Percentiles rank a stretch among this genome's conserved stretches.
phyloP scores from a whole-genome alignment of 2,888 invertebrate species.

The Cheilosia vernalis region DNA sequence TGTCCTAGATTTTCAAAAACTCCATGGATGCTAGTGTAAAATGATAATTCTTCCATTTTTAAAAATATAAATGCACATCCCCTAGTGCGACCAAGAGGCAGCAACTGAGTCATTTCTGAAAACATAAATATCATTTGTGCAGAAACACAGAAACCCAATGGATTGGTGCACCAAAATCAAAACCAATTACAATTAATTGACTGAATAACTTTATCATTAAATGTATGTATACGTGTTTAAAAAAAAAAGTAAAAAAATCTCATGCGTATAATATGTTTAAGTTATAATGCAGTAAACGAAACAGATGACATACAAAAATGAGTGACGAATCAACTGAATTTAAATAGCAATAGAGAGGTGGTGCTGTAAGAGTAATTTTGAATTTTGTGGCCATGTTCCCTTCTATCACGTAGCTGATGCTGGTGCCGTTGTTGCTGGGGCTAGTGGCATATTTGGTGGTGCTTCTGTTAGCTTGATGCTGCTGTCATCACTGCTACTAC shows the following conservation, averaged over 20 bases:
- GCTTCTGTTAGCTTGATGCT: conserved; percentile 43
- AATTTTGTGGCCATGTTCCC: conserved; percentile 4
- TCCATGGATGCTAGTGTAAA: background rate
- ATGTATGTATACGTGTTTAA: background rate
- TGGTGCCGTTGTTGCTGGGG: conserved; percentile 25
- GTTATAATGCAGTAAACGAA: conserved; percentile 42
- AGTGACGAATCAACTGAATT: conserved; percentile 35
- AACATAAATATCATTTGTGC: conserved; percentile 14
- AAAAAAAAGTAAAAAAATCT: conserved; percentile 12
- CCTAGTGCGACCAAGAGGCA: conserved; percentile 6
- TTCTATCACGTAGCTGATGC: conserved; percentile 67
- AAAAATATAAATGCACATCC: conserved; percentile 42
- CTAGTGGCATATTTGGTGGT: conserved; percentile 48
- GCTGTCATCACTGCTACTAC: conserved; percentile 50
- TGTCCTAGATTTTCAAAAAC: conserved; percentile 29
- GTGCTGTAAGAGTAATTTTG: conserved; percentile 27
- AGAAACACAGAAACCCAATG: background rate
- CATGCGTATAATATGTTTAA: conserved; percentile 14
- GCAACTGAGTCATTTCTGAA: conserved; percentile 6
- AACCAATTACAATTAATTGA: conserved; percentile 18
- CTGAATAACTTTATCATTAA: conserved; percentile 29
- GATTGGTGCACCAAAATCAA: conserved; percentile 2
- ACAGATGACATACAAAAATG: conserved; percentile 23
- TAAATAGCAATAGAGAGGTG: conserved; percentile 58
- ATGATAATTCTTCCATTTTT: background rate